phyloP scores from a whole-genome alignment of 1,140 invertebrate species.

The Cyclina sinensis region DNA sequence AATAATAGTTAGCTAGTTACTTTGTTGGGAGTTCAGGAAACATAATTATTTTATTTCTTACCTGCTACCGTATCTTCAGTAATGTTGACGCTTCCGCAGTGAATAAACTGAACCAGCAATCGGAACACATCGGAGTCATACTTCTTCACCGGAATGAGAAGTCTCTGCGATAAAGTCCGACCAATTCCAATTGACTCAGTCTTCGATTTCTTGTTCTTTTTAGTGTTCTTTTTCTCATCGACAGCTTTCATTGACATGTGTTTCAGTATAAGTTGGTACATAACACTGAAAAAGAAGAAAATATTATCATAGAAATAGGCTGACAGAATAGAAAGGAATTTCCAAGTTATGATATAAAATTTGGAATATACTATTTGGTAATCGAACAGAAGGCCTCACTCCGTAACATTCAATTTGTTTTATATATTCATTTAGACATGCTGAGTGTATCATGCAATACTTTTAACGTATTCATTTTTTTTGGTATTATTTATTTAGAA shows the following conservation, averaged over 20 bases:
- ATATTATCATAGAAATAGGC: neutral
- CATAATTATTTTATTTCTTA: too few relatives aligned
- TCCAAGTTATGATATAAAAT: too few relatives aligned
- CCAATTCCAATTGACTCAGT: neutral
- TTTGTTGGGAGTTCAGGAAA: too few relatives aligned
- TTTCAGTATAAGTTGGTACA: constrained; percentile 71
- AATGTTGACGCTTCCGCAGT: constrained; percentile 54
- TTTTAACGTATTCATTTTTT: too few relatives aligned
- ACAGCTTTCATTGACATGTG: constrained; percentile 19
- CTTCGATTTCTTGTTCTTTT: neutral
- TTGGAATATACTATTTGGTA: too few relatives aligned
- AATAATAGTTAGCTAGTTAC: too few relatives aligned
- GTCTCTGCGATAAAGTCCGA: constrained; percentile 18
- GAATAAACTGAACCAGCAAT: constrained; percentile 50
- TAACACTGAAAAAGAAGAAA: constrained; percentile 60
- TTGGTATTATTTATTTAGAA: neutral
- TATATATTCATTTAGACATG: too few relatives aligned
- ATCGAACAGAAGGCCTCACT: neutral
- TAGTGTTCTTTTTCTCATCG: neutral
- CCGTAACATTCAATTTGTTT: too few relatives aligned
- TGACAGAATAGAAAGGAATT: too few relatives aligned
- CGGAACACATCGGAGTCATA: constrained; percentile 46
- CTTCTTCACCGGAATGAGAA: constrained; percentile 45
- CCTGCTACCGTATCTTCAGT: constrained; percentile 45
- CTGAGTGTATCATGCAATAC: neutral